Conservation (phyloP, 1,140 invertebrate genomes). For the Coptotermes formosanus region DNA sequence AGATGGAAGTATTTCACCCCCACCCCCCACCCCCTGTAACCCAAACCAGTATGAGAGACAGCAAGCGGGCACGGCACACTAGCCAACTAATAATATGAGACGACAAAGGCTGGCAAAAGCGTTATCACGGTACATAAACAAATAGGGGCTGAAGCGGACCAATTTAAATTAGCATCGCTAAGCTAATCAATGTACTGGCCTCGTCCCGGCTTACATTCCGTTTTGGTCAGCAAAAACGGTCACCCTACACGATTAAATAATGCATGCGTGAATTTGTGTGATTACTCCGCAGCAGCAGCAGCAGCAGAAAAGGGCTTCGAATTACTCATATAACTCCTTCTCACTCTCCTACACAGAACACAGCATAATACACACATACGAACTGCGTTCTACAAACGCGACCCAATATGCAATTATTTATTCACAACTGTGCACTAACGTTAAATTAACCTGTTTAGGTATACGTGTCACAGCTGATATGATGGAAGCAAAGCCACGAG, state of each 20-base stretch:
- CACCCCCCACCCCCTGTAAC: not conserved
- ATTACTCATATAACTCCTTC: not conserved
- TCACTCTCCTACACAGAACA: not conserved
- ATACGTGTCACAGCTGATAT: constrained; percentile 5
- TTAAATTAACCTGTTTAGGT: constrained; percentile 19
- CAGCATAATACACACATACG: not conserved
- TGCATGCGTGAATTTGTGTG: not conserved
- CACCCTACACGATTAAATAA: constrained; percentile 1
- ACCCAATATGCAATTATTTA: constrained; percentile 12
- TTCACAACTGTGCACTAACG: constrained; percentile 15
- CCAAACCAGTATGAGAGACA: not conserved
- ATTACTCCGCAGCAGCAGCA: not conserved
- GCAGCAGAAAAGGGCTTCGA: not conserved
- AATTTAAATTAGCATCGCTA: constrained; percentile 14
- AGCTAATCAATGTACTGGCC: constrained; percentile 9
- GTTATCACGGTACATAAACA: constrained; percentile 6
- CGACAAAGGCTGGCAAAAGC: not conserved
- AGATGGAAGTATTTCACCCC: not conserved
- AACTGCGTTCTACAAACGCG: not conserved
- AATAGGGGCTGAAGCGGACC: not conserved
- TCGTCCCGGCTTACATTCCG: constrained; percentile 2
- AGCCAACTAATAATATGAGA: not conserved
- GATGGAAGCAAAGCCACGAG: not conserved
- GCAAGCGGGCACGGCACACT: not conserved
- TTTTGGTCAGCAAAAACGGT: constrained; percentile 18